These are phyloP conservation scores for Brachymystax lenok DNA, from an alignment of 2,797 vertebrate species.

Conservation along the genomic window DNA sequence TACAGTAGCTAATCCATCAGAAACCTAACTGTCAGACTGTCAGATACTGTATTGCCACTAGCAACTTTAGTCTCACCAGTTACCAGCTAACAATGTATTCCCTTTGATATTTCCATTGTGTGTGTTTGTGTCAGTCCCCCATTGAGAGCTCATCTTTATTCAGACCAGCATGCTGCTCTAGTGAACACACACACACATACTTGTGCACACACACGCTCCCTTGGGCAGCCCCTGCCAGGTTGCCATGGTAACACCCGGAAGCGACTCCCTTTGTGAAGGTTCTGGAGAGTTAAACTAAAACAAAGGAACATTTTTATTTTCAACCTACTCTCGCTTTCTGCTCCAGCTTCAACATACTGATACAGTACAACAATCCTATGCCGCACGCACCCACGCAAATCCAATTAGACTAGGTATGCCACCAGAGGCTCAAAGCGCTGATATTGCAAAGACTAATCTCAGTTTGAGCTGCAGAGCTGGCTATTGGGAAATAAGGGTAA, in stretches of 20 bases:
- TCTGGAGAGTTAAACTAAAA: constrained; percentile 7
- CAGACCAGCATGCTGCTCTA: constrained; percentile 8
- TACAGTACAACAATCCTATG: neutral
- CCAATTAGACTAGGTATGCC: constrained; percentile 1
- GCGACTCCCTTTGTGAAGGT: constrained; percentile 17
- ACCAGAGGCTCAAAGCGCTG: constrained; percentile 1
- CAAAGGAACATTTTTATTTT: neutral
- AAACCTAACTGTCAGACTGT: too few relatives aligned
- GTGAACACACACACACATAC: neutral
- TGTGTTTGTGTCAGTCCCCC: constrained; percentile 18
- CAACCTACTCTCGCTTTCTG: neutral
- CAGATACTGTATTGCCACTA: too few relatives aligned
- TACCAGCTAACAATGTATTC: neutral
- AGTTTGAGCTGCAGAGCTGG: constrained; percentile 1
- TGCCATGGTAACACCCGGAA: constrained; percentile 31
- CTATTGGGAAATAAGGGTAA: constrained; percentile 1
- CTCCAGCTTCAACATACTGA: neutral
- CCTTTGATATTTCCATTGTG: constrained; percentile 11
- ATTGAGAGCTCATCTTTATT: constrained; percentile 17
- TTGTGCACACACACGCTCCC: constrained; percentile 8
- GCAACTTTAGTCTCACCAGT: neutral
- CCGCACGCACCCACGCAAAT: neutral
- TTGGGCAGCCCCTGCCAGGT: constrained; percentile 26
- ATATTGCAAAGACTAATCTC: constrained; percentile 7
- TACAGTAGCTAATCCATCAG: too few relatives aligned